Evolutionary conservation across 2,888 invertebrate species (phyloP), one percentile per base, ranked within the genome.

Genomic region (Melanostoma mellinum): DNA sequence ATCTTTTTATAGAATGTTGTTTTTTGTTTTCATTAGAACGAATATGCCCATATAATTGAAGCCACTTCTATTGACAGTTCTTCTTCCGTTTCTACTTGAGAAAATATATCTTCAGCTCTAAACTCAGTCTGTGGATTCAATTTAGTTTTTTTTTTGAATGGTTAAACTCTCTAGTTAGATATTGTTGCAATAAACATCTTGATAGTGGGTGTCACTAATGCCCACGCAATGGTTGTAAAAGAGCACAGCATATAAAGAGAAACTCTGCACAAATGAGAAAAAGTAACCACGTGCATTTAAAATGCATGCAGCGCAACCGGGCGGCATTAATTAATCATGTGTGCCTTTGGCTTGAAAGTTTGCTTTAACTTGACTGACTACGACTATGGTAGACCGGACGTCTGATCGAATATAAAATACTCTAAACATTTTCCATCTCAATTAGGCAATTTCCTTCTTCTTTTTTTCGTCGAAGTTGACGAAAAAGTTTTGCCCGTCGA

Each of bases 301-400:
- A 72, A 72, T 78, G 60, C 67, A 72, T 73, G 36, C 50, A 42
- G 61, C 40, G 56, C 71, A 50, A 6, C 35, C 9, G 10, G 55
- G 61, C 61, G 55, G 48, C 8, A 56, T 77, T 63, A 42, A 63
- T 56, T 55, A 42, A 71, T 56, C 56, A 44, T 42, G 6, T 56
- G 35, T 36, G 50, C 56, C 61, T 63, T 55, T 61, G 50, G 35
- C 40, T 63, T 69, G 50, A 63, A 69, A 63, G 55, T 77, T 35
- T 46, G 35, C 40, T 55, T 42, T 36, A 69, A 60, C 58, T n/a
- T 40, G 58, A 44, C 50, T 53, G 9, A 52, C 48, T 50, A 65
- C 60, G 60, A 52, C 48, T 50, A 56, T 68, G 60, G 52, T 38
- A 44, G 60, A 68, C 76, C 76, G 76, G 76, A 76, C 44, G 76